Percentiles rank a stretch among this genome's conserved stretches.
Conservation (phyloP, 2,113 vertebrate species). For the Vicugna pacos region DNA sequence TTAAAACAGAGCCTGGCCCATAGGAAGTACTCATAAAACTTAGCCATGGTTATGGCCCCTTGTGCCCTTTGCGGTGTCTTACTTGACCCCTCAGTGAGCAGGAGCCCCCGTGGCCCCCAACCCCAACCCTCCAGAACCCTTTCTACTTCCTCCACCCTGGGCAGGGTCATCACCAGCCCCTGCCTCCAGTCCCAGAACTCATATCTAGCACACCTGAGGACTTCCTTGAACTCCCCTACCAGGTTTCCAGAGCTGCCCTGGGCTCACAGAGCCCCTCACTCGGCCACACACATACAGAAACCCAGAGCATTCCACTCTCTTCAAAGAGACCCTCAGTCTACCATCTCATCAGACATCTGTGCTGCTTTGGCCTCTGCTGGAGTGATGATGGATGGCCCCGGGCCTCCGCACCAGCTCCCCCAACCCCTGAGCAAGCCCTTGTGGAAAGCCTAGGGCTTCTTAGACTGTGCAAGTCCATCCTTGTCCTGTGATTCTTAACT, state of each 20-base stretch:
- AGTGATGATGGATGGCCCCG: background rate
- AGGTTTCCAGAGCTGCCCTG: background rate
- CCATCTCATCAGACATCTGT: rapidly evolving
- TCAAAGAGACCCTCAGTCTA: background rate
- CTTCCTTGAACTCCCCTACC: background rate
- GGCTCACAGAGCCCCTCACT: background rate
- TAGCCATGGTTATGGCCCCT: too few relatives aligned
- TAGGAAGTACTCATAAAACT: background rate
- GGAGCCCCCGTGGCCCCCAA: background rate
- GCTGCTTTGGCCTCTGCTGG: background rate
- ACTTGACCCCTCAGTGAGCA: background rate
- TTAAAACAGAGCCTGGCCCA: background rate
- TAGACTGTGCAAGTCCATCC: background rate
- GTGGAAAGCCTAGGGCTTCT: background rate
- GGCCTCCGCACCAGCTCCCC: rapidly evolving
- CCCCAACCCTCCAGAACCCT: background rate
- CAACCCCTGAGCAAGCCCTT: background rate
- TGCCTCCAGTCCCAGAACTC: background rate
- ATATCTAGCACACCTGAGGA: background rate
- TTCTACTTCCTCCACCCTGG: background rate
- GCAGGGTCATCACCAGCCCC: background rate
- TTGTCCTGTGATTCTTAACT: background rate
- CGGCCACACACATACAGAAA: background rate
- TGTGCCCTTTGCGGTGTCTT: too few relatives aligned
- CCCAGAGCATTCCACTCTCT: background rate